These are phyloP conservation scores for Oeneis ivallda DNA, from an alignment of 2,888 invertebrate genomes.

Conservation along the genomic window DNA sequence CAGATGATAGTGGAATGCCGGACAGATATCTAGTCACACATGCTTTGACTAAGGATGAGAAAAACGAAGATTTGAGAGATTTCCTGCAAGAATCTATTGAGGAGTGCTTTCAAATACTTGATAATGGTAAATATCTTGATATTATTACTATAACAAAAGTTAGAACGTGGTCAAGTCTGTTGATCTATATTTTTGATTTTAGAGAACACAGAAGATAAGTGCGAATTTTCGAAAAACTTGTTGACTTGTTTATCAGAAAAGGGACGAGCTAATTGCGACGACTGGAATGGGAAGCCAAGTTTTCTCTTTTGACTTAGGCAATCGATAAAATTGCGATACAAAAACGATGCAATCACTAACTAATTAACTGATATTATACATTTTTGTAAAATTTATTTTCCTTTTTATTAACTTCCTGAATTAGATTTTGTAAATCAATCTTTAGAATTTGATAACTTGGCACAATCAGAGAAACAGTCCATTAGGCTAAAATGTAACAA, in stretches of 20 bases:
- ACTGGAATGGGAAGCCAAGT: slow-evolving; percentile 77
- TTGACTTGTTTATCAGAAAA: slow-evolving; percentile 86
- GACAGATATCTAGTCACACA: slow-evolving; percentile 84
- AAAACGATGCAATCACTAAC: neutral
- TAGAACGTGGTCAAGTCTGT: neutral
- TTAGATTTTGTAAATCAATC: neutral
- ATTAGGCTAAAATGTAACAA: too few species aligned
- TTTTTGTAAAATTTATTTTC: neutral
- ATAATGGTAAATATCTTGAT: slow-evolving; percentile 59
- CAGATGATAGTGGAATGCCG: slow-evolving; percentile 83
- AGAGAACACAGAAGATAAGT: slow-evolving; percentile 83
- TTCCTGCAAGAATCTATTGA: slow-evolving; percentile 87
- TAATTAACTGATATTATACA: neutral
- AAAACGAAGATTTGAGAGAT: slow-evolving; percentile 84
- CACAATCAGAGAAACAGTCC: neutral
- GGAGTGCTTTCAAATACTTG: slow-evolving; percentile 86
- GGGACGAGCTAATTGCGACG: slow-evolving; percentile 87
- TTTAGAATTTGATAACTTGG: neutral
- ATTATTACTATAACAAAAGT: neutral
- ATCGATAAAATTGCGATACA: neutral
- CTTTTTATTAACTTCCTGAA: neutral
- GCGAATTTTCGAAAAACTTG: slow-evolving; percentile 84
- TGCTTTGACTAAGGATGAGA: slow-evolving; percentile 82
- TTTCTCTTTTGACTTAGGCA: slow-evolving; percentile 25
- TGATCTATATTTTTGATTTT: slow-evolving; percentile 42